Percentiles rank a stretch among this genome's conserved stretches.
phyloP scores from a whole-genome alignment of 2,888 invertebrate genomes.

The Zygaena filipendulae region DNA sequence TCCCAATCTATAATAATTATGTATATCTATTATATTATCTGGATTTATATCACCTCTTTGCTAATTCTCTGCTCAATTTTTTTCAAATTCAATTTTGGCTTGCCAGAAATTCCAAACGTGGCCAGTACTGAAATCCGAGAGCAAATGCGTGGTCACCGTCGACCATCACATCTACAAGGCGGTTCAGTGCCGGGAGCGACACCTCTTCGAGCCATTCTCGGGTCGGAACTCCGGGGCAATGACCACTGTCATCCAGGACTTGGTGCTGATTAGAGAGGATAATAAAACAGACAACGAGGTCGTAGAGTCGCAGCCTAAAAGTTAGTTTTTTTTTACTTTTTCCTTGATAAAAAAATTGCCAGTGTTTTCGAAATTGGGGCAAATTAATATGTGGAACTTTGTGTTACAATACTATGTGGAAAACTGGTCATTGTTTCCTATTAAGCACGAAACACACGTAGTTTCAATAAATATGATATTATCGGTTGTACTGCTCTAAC shows the following conservation, averaged over 20 bases:
- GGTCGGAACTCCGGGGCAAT: conserved; percentile 78
- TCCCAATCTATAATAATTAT: too few species aligned
- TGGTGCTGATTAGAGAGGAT: conserved; percentile 67
- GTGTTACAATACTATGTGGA: too few species aligned
- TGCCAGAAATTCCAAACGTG: conserved; percentile 77
- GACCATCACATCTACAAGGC: conserved; percentile 81
- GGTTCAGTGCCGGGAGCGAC: conserved; percentile 77
- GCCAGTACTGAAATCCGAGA: conserved; percentile 78
- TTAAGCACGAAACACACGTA: too few species aligned
- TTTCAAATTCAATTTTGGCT: too few species aligned
- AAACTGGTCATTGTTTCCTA: too few species aligned
- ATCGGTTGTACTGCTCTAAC: too few species aligned
- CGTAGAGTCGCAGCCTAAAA: conserved; percentile 50
- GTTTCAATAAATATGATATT: too few species aligned
- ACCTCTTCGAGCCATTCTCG: conserved; percentile 81
- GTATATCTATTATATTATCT: too few species aligned
- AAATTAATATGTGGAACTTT: too few species aligned
- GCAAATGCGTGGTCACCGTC: conserved; percentile 77
- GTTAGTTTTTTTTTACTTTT: conserved; percentile 27
- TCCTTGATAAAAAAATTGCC: not conserved
- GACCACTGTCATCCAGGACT: conserved; percentile 71
- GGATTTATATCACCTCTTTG: too few species aligned
- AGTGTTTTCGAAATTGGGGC: too few species aligned
- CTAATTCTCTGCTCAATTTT: too few species aligned
- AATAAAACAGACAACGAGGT: conserved; percentile 47